phyloP scores from a whole-genome alignment of 2,888 invertebrate species.

The Leucania comma region DNA sequence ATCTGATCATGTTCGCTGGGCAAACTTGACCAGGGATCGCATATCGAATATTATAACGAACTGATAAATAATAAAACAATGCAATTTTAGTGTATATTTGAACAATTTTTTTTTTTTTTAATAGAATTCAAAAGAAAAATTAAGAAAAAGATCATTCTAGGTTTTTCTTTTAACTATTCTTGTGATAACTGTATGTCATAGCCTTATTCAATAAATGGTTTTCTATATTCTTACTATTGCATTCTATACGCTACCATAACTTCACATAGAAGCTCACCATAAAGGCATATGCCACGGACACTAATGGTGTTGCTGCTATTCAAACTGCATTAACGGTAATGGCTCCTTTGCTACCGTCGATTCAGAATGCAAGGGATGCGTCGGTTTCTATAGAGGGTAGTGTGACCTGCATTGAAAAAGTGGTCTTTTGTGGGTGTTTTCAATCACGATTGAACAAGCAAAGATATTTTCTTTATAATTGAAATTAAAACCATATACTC shows the following conservation, averaged over 20 bases:
- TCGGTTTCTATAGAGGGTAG: background rate
- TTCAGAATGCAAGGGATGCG: constrained; percentile 23
- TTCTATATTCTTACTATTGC: too few species aligned
- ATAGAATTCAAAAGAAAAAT: too few species aligned
- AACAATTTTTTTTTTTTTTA: too few species aligned
- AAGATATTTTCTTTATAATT: too few species aligned
- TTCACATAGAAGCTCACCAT: constrained; percentile 21
- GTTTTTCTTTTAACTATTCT: too few species aligned
- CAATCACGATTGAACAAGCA: background rate
- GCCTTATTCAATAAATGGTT: background rate
- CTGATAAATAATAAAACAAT: too few species aligned
- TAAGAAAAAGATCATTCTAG: fast-evolving
- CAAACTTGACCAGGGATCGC: too few species aligned
- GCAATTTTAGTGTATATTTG: too few species aligned
- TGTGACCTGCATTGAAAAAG: constrained; percentile 28
- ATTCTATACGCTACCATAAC: constrained; percentile 11
- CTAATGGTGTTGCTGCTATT: constrained; percentile 55
- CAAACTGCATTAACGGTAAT: constrained; percentile 58
- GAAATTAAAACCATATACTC: too few species aligned
- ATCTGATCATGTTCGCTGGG: too few species aligned
- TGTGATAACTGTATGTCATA: too few species aligned
- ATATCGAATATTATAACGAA: too few species aligned
- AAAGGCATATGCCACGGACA: constrained; percentile 34
- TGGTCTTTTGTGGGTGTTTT: background rate
- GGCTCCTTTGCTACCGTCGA: constrained; percentile 37